Percentiles rank a stretch among this genome's conserved stretches.
These are phyloP conservation scores for Cephus cinctus DNA, from an alignment of 1,140 invertebrate genomes.

Conservation along the genomic window DNA sequence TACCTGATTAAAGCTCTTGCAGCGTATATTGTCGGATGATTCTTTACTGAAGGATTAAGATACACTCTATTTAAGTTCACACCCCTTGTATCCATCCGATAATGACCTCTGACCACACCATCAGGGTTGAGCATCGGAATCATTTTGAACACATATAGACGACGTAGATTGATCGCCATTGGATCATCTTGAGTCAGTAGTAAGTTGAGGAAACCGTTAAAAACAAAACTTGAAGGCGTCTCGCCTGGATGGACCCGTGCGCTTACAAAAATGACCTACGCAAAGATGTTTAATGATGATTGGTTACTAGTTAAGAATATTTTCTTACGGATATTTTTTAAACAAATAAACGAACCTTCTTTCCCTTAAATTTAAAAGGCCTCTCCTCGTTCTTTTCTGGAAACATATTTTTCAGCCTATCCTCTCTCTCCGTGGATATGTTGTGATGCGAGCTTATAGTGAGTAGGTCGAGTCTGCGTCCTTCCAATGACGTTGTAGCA, in stretches of 20 bases:
- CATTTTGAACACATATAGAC: slow-evolving; percentile 86
- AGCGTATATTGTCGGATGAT: slow-evolving; percentile 83
- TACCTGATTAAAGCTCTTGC: slow-evolving; percentile 76
- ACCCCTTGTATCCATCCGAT: slow-evolving; percentile 85
- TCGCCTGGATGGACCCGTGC: slow-evolving; percentile 92
- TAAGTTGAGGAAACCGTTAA: slow-evolving; percentile 87
- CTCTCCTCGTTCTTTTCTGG: slow-evolving; percentile 66
- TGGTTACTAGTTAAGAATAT: no score
- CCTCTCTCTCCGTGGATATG: slow-evolving; percentile 70
- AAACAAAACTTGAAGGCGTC: slow-evolving; percentile 90
- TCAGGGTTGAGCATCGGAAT: slow-evolving; percentile 93
- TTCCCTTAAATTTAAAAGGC: slow-evolving; percentile 71
- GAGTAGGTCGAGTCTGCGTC: slow-evolving; percentile 79
- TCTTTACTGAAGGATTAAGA: slow-evolving; percentile 68
- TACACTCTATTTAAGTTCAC: slow-evolving; percentile 90
- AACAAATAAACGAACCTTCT: slow-evolving; percentile 67
- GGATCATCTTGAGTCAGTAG: slow-evolving; percentile 71
- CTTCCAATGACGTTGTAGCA: slow-evolving; percentile 80
- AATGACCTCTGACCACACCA: slow-evolving; percentile 86
- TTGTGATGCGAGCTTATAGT: slow-evolving; percentile 85
- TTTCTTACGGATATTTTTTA: no score
- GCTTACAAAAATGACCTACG: slow-evolving; percentile 84
- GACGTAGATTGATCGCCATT: slow-evolving; percentile 71
- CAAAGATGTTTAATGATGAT: slow-evolving; percentile 27
- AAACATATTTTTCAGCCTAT: slow-evolving; percentile 74